Conservation (phyloP, 2,113 vertebrate species). For the Prunella himalayana region DNA sequence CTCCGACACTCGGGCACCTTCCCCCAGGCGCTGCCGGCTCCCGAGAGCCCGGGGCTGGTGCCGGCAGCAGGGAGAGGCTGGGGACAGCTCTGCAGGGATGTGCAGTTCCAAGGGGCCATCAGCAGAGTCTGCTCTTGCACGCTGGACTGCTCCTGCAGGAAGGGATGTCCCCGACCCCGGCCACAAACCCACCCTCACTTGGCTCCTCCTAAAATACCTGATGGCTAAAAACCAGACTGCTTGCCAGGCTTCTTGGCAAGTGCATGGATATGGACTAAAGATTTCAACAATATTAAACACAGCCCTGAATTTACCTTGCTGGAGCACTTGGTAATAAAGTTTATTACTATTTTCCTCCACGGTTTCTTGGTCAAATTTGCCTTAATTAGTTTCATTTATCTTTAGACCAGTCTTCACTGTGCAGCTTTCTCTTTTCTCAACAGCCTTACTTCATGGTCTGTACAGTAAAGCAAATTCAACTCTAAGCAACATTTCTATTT, state of each 20-base stretch:
- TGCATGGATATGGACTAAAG: background rate
- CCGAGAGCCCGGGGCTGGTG: background rate
- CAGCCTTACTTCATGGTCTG: background rate
- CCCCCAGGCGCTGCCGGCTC: background rate
- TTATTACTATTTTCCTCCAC: background rate
- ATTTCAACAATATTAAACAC: background rate
- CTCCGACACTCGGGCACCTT: background rate
- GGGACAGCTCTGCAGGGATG: background rate
- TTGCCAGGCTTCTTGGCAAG: background rate
- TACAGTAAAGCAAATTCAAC: background rate
- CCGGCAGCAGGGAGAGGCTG: background rate
- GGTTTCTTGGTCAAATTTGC: background rate
- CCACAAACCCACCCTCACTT: background rate
- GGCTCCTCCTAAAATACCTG: background rate
- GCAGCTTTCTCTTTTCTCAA: background rate
- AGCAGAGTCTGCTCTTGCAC: slow-evolving; percentile 31
- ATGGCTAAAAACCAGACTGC: background rate
- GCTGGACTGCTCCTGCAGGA: background rate
- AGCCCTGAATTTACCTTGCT: background rate
- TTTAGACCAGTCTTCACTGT: background rate
- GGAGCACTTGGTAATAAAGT: background rate
- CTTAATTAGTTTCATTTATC: background rate
- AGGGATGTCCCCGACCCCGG: background rate
- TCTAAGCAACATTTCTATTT: background rate
- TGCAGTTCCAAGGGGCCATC: background rate